Base-by-base conservation (phyloP, 1,140 invertebrate species). In the Nilaparvata lugens region DNA sequence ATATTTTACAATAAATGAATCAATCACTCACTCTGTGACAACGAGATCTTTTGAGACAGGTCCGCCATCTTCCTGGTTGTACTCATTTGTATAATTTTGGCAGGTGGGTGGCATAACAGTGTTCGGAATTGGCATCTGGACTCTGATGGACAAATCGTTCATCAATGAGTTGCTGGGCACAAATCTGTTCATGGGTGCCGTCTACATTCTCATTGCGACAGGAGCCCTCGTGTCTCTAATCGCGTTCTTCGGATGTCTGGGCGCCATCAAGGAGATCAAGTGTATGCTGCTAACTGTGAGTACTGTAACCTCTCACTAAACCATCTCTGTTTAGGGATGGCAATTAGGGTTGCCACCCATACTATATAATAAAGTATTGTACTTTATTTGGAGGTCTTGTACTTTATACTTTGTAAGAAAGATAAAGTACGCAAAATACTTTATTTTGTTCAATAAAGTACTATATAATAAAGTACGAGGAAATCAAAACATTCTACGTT, bases 251-350 rank as follows among this genome's bases (percentile, higher is more conserved):
- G 92, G 92, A 25, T 93, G 91, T 72, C 77, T 91, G 52, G 92
- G 91, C 16, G 89, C 92, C 4, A 81, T 87, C 14, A 89, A 86
- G 65, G 91, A 94, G 79, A 83, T 94, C 58, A 91, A 92, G 73
- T 95, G 90, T 72, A 84, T 94, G 81, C 78, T 94, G 6, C 77
- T 94, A 45, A 89, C 86, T 73, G 91, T 93, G 76, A 79, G 79
- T 73, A 48, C 11, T 18, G 7, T 35, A 11, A 35, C 13, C 28
- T 28, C 28, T 4, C 28, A 28, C 9, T 28, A 9, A 28, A 28
- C n/a, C n/a, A n/a, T n/a, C n/a, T n/a, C n/a, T n/a, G n/a, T n/a
- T n/a, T n/a, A n/a, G n/a, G n/a, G n/a, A n/a, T n/a, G n/a, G n/a
- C n/a, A n/a, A n/a, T n/a, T n/a, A n/a, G n/a, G n/a, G n/a, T n/a